Conservation (phyloP, 2,888 invertebrate species). For the Parochlus steinenii region DNA sequence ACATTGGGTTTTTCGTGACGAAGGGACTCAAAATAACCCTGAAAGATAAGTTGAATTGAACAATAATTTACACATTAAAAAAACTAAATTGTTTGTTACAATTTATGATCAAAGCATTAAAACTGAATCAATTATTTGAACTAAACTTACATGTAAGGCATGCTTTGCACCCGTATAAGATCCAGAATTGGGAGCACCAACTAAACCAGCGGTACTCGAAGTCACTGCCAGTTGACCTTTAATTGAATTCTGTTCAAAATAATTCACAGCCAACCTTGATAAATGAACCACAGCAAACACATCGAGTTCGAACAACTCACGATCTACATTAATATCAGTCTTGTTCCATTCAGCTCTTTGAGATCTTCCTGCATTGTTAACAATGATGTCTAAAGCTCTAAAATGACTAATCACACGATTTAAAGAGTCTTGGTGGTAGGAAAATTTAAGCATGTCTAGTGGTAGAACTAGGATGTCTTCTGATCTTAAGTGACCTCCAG, state of each 20-base stretch:
- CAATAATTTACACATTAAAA: too few relatives aligned
- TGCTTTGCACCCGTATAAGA: conserved; percentile 60
- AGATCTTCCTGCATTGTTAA: conserved; percentile 68
- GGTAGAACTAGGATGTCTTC: conserved; percentile 49
- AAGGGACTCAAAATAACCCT: conserved; percentile 59
- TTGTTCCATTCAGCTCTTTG: conserved; percentile 58
- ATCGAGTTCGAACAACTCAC: conserved; percentile 57
- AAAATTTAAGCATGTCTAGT: conserved; percentile 45
- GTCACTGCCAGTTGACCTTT: conserved; percentile 56
- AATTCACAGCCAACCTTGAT: conserved; percentile 46
- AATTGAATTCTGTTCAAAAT: conserved; percentile 34
- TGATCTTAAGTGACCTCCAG: conserved; percentile 30
- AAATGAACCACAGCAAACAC: conserved; percentile 56
- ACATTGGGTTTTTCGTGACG: conserved; percentile 38
- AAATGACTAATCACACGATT: conserved; percentile 47
- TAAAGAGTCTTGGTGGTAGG: conserved; percentile 41
- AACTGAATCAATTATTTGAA: background rate
- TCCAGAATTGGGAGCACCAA: conserved; percentile 46
- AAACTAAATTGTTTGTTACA: conserved; percentile 4
- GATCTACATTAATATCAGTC: conserved; percentile 52
- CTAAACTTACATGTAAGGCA: conserved; percentile 55
- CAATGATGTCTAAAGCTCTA: conserved; percentile 54
- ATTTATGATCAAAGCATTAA: background rate
- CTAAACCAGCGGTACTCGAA: conserved; percentile 55
- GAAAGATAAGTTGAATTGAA: conserved; percentile 14